Conservation (phyloP, 2,888 invertebrate species). For the Seira musarum region DNA sequence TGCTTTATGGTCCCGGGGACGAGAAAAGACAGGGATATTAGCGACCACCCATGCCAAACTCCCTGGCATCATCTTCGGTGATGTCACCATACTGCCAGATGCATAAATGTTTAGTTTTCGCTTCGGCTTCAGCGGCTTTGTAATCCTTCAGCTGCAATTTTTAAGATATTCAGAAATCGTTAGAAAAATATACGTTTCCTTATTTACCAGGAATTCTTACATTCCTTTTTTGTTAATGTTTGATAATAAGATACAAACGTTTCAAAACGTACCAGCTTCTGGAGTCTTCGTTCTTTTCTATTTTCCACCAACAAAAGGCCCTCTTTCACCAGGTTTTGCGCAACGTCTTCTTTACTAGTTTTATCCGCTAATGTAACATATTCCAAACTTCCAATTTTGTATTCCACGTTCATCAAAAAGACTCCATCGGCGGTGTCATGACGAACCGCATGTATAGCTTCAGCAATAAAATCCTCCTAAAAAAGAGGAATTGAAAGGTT, state of each 20-base stretch:
- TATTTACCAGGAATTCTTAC: neutral
- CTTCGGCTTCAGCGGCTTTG: conserved; percentile 87
- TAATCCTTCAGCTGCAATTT: conserved; percentile 83
- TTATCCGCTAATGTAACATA: conserved; percentile 69
- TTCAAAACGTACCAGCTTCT: conserved; percentile 80
- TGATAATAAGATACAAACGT: too few relatives aligned
- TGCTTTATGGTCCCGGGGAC: neutral
- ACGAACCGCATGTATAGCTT: conserved; percentile 81
- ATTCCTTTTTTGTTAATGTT: conserved; percentile 17
- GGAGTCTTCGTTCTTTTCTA: conserved; percentile 85
- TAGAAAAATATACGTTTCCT: neutral
- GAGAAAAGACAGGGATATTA: too few relatives aligned
- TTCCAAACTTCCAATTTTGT: conserved; percentile 73
- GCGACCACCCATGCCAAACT: conserved; percentile 76
- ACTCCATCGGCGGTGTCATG: conserved; percentile 82
- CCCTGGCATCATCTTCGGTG: conserved; percentile 90
- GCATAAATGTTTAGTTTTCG: conserved; percentile 88
- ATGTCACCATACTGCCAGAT: conserved; percentile 99
- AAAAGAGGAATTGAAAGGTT: too few relatives aligned
- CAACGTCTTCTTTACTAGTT: conserved; percentile 78
- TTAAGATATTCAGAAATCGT: too few relatives aligned
- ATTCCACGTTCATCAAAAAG: conserved; percentile 88
- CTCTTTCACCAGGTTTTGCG: conserved; percentile 86
- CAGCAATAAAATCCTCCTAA: conserved; percentile 82
- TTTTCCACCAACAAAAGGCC: conserved; percentile 88